Percentiles rank a stretch among this genome's conserved stretches.
Conservation (phyloP, 1,140 invertebrate species). For the Danaus plexippus region DNA sequence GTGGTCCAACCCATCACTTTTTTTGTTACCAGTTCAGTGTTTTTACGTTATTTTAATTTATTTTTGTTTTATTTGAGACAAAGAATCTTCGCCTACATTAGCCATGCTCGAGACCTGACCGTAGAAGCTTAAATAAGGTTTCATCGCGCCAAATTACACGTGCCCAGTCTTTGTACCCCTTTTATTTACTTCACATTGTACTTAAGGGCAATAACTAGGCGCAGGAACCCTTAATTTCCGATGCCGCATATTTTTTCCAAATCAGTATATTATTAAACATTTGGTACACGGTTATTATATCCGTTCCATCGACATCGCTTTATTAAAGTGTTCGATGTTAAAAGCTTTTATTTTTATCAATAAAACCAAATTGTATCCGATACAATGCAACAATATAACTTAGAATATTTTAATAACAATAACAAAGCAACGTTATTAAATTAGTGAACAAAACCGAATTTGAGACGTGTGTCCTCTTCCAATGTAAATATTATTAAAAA, state of each 20-base stretch:
- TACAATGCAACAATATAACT: too few relatives aligned
- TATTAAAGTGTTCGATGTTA: conserved; percentile 3
- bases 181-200: conserved; percentile 69
- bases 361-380: background rate
- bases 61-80: conserved; percentile 57
- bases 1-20: conserved; percentile 49
- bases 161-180: conserved; percentile 48
- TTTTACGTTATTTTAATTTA: conserved; percentile 61
- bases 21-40: conserved; percentile 55
- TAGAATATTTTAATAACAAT: too few relatives aligned
- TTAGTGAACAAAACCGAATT: too few relatives aligned
- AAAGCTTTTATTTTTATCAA: conserved; percentile 7
- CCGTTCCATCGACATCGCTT: conserved; percentile 15
- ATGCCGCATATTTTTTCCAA: conserved; percentile 40
- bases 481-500: conserved; percentile 21
- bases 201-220: conserved; percentile 66
- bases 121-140: conserved; percentile 61
- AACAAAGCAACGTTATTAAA: too few relatives aligned
- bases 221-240: conserved; percentile 51
- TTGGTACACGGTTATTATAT: conserved; percentile 18
- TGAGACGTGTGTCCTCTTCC: conserved; percentile 8
- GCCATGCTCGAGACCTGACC: conserved; percentile 40
- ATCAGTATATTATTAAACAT: conserved; percentile 27
- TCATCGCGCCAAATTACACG: conserved; percentile 63
- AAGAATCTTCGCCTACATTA: conserved; percentile 48